Percentiles rank a stretch among this genome's conserved stretches.
Conservation (phyloP, 2,797 vertebrate genomes). For the Aldrovandia affinis region DNA sequence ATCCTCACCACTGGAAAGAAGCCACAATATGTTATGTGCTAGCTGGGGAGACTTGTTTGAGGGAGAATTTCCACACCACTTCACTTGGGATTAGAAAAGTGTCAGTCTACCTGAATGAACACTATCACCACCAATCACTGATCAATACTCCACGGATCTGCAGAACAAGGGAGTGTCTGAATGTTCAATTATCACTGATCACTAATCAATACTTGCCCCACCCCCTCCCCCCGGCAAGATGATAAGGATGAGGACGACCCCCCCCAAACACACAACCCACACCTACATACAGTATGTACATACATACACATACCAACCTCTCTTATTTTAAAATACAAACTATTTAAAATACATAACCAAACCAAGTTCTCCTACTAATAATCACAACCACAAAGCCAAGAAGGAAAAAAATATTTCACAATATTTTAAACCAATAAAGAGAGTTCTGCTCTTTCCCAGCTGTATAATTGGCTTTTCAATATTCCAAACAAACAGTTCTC, state of each 20-base stretch:
- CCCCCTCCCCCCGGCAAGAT: not conserved
- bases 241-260: too few species aligned
- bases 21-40: not conserved
- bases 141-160: not conserved
- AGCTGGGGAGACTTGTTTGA: not conserved
- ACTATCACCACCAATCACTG: not conserved
- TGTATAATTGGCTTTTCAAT: too few species aligned
- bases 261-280: not conserved
- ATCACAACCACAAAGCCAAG: too few species aligned
- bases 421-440: too few species aligned
- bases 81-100: not conserved
- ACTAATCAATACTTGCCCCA: not conserved
- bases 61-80: not conserved
- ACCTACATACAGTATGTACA: not conserved
- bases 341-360: too few species aligned
- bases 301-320: not conserved
- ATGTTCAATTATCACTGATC: constrained; percentile 2
- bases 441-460: too few species aligned
- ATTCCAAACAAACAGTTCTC: too few species aligned
- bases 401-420: too few species aligned
- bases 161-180: not conserved
- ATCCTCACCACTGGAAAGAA: not conserved
- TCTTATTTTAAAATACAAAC: too few species aligned
- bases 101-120: not conserved
- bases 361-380: too few species aligned